Evolutionary conservation across 2,113 vertebrate genomes (phyloP).

Genomic region (Oceanodroma tethys): DNA sequence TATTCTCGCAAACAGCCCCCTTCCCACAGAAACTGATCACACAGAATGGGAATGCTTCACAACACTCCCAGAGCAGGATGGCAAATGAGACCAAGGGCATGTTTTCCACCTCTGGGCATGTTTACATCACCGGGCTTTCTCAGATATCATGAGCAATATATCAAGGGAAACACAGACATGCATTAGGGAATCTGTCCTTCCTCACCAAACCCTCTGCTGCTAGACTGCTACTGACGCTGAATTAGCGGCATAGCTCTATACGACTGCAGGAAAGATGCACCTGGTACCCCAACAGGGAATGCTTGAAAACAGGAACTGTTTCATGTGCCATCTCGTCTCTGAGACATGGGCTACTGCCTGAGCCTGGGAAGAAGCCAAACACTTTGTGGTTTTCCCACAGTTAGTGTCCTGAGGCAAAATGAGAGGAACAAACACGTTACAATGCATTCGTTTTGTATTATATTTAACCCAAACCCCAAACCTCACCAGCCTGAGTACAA

Average conservation of each 20-base stretch:
- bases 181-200: neutral
- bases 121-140: neutral
- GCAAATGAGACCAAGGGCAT: neutral
- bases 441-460: neutral
- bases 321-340: neutral
- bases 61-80: neutral
- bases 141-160: neutral
- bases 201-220: neutral
- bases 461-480: neutral
- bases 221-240: neutral
- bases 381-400: neutral
- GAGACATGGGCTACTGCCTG: neutral
- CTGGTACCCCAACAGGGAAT: neutral
- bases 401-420: neutral
- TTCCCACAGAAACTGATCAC: neutral
- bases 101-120: neutral
- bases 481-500: neutral
- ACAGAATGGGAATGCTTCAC: neutral
- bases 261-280: neutral
- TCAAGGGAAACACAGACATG: neutral
- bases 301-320: neutral
- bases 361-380: neutral
- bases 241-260: neutral
- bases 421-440: neutral
- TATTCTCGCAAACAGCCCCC: neutral